phyloP scores from a whole-genome alignment of 2,888 invertebrate genomes.

The Terebella lapidaria region DNA sequence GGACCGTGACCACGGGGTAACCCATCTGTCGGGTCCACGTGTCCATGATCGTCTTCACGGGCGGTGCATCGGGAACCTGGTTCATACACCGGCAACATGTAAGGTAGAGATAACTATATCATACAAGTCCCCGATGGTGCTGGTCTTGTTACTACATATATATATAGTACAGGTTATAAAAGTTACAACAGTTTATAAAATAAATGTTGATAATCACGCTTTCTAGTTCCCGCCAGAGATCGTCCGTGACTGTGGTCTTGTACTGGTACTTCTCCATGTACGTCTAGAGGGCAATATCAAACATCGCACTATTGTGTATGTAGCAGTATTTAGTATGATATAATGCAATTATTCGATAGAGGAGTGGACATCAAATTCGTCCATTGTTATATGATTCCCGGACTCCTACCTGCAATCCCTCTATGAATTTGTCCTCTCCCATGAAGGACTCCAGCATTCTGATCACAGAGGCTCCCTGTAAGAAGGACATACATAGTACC shows the following conservation, averaged over 20 bases:
- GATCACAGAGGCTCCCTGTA: slow-evolving; percentile 76
- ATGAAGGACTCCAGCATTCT: slow-evolving; percentile 83
- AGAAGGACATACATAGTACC: no score
- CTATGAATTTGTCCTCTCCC: slow-evolving; percentile 67
- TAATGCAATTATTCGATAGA: no score
- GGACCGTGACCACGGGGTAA: slow-evolving; percentile 69
- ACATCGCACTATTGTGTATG: no score
- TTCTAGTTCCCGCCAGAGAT: slow-evolving; percentile 74
- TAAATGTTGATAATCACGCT: slow-evolving; percentile 53
- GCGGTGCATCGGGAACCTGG: background rate
- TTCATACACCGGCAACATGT: background rate
- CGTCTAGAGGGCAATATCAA: no score
- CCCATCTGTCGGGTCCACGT: slow-evolving; percentile 82
- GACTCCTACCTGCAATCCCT: slow-evolving; percentile 45
- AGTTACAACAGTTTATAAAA: background rate
- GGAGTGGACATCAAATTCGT: no score
- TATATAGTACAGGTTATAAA: background rate
- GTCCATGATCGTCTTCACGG: slow-evolving; percentile 69
- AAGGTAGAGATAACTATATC: background rate
- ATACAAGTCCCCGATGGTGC: background rate
- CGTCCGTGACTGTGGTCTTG: slow-evolving; percentile 70
- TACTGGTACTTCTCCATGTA: slow-evolving; percentile 68
- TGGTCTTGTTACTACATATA: background rate
- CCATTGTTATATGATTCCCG: no score
- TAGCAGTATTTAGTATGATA: no score